phyloP scores from a whole-genome alignment of 2,113 vertebrate species.

The Periophthalmodon schlosseri region DNA sequence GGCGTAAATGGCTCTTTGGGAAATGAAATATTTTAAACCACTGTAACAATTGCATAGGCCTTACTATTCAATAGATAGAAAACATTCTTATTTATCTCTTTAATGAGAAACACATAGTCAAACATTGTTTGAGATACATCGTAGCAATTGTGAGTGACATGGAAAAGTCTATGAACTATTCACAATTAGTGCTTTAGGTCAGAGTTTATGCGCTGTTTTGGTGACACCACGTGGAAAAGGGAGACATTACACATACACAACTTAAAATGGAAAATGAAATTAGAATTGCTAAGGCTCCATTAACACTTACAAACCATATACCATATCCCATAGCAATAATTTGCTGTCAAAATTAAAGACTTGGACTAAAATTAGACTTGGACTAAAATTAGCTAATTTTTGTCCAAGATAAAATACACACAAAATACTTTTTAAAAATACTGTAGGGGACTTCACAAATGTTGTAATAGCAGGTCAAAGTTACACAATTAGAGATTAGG shows the following conservation, averaged over 20 bases:
- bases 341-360: not conserved
- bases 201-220: constrained; percentile 53
- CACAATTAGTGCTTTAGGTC: too few species aligned
- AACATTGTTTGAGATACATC: not conserved
- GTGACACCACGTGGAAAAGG: constrained; percentile 29
- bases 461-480: not conserved
- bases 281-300: not conserved
- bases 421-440: not conserved
- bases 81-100: not conserved
- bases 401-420: not conserved
- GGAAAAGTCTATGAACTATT: not conserved
- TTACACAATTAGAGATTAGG: not conserved
- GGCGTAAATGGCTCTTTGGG: too few species aligned
- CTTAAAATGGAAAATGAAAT: not conserved
- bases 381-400: not conserved
- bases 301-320: not conserved
- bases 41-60: too few species aligned
- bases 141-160: not conserved
- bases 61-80: not conserved
- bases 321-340: not conserved
- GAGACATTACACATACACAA: not conserved
- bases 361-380: not conserved
- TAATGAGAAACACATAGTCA: not conserved
- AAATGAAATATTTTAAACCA: too few species aligned
- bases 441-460: not conserved